Evolutionary conservation across 2,797 vertebrate genomes (phyloP), one percentile per base, ranked within the genome.

Genomic region (Micromesistius poutassou): DNA sequence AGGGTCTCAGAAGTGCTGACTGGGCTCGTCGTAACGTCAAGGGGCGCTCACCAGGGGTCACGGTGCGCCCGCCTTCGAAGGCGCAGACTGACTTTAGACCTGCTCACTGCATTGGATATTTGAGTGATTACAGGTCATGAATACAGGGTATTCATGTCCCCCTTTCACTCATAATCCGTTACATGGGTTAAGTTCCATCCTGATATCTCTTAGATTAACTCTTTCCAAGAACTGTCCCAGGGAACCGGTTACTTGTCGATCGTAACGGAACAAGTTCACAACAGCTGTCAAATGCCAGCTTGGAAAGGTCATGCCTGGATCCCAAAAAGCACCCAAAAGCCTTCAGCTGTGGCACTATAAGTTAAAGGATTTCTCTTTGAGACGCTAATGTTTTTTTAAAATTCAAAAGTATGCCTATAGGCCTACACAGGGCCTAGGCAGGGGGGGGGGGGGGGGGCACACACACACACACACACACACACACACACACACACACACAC

Each of bases 1-100:
- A 92, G 68, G 78, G 80, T 73, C 14, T 42, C 46, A 77, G 78
- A 88, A 92, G 62, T 89, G 94, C 94, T 95, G 94, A 94, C 85
- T 74, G 4, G 70, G 28, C 70, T 14, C 4, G 28, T 10, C 3
- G 72, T 30, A 68, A 35, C n/a, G 72, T 76, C 36, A 16, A 71
- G 13, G 46, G 73, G 82, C 72, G 73, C 68, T 74, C 35, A 83
- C 81, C 28, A 25, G 10, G 85, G 85, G 87, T 84, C 75, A 33
- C 62, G 14, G 87, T 85, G 76, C 9, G 55, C 70, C n/a, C 70
- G 28, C 30, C 19, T 19, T 16, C 30, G 30, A 33, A 71, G 30
- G 30, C 2, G 7, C n/a, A 68, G 25, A 25, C n/a, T 12, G 2
- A 66, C 62, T 28, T 4, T 1, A 8, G 55, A 25, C 1, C 55